Evolutionary conservation across 2,888 invertebrate genomes (phyloP), one percentile per base, ranked within the genome.

Genomic region (Drosophila antonietae): DNA sequence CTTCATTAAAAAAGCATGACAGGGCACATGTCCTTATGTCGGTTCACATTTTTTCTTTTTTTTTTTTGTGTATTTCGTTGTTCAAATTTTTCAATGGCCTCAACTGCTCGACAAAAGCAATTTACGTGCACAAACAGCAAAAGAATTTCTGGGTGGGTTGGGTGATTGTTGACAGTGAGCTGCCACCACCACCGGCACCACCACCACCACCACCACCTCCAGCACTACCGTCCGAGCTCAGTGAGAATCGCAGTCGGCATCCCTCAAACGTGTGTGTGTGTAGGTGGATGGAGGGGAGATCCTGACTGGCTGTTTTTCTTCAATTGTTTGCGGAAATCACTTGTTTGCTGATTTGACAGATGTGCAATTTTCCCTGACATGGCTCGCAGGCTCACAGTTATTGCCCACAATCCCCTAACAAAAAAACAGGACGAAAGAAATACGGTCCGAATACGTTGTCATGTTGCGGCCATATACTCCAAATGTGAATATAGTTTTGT

Each of bases 281-380:
- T 41, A 18, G 31, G 46, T 12, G 46, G 31, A 18, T 9, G 56
- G 55, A 15, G 41, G 56, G 56, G 15, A 56, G 57, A 39, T 59
- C 57, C 82, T 82, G 87, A 87, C 83, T 87, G 88, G 74, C 86
- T 83, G 78, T 85, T 80, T 85, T 76, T 68, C 83, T 82, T 79
- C 80, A 89, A 88, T 88, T 88, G 89, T 88, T 89, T 89, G 87
- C 90, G 86, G 86, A 88, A 88, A 89, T 89, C 88, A 89, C 90
- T 89, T 88, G 88, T 90, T 88, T 88, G 89, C 79, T 84, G 88
- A 88, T 88, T 88, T 88, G 88, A 90, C 88, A 88, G 88, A 88
- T 88, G 88, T 88, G 90, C 90, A 88, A 88, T 88, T 88, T 88
- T 83, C 80, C 73, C 83, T 87, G 89, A 86, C 87, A 86, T 79